A percentile compares a stretch with the other conserved stretches of the same genome.
phyloP scores from a whole-genome alignment of 2,888 invertebrate species.

The Mechanitis mazaeus region DNA sequence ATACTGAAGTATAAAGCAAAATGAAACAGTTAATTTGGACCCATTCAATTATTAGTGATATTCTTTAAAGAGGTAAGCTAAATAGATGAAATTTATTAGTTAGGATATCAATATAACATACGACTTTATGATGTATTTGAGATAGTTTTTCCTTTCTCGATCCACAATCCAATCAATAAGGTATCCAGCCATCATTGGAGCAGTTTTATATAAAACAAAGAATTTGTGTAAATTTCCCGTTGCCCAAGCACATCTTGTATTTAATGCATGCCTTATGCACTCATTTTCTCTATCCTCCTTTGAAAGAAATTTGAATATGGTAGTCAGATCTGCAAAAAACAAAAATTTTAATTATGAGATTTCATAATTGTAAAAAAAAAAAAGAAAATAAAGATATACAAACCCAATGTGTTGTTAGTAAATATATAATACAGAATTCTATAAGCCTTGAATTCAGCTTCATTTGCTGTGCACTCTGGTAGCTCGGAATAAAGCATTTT shows the following conservation, averaged over 20 bases:
- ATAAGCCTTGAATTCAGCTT: slow-evolving; percentile 96
- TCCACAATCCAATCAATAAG: slow-evolving; percentile 99
- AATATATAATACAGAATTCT: slow-evolving; percentile 98
- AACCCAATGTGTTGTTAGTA: slow-evolving; percentile 97
- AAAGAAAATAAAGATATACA: slow-evolving; percentile 31
- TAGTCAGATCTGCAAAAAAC: slow-evolving; percentile 88
- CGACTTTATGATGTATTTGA: slow-evolving; percentile 96
- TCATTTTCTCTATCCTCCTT: slow-evolving; percentile 86
- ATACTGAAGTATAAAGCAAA: no score
- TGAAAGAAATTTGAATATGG: slow-evolving; percentile 89
- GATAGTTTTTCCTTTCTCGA: slow-evolving; percentile 92
- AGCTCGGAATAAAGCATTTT: slow-evolving; percentile 94
- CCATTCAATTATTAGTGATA: no score
- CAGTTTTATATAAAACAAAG: slow-evolving; percentile 90
- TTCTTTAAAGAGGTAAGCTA: no score
- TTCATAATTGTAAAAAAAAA: no score
- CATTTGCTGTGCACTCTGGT: slow-evolving; percentile 81
- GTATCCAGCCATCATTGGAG: slow-evolving; percentile 97
- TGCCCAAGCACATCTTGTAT: slow-evolving; percentile 95
- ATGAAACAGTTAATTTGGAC: no score
- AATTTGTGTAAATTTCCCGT: slow-evolving; percentile 94
- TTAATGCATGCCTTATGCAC: slow-evolving; percentile 90
- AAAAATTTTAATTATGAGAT: background rate
- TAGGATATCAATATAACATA: slow-evolving; percentile 80
- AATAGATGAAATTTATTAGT: slow-evolving; percentile 5